Percentiles rank a stretch among this genome's conserved stretches.
These are phyloP conservation scores for Sorex araneus DNA, from an alignment of 2,113 vertebrate genomes.

Conservation along the genomic window DNA sequence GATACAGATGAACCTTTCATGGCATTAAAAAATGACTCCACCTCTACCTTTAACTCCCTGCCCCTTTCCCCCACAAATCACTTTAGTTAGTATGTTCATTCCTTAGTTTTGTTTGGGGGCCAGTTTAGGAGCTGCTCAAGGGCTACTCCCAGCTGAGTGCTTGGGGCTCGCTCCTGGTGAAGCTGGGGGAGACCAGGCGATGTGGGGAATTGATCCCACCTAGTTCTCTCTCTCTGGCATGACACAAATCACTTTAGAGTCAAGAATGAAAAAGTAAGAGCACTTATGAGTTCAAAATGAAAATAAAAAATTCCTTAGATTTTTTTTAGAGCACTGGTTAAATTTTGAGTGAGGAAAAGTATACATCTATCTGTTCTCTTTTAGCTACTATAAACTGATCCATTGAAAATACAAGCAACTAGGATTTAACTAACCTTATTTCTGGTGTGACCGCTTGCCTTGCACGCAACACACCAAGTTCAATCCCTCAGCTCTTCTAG, in stretches of 20 bases:
- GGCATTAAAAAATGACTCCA: conserved; percentile 59
- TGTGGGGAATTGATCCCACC: no score
- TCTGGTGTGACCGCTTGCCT: no score
- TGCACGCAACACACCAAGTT: no score
- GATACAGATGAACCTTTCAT: conserved; percentile 50
- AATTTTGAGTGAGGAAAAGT: neutral
- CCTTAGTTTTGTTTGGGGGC: no score
- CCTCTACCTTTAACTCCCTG: neutral
- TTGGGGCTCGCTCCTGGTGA: no score
- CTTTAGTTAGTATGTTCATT: neutral
- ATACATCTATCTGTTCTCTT: conserved; percentile 52
- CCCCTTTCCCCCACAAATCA: neutral
- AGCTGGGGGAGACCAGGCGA: no score
- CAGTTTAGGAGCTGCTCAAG: no score
- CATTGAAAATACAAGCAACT: conserved; percentile 38
- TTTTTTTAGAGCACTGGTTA: conserved; percentile 40
- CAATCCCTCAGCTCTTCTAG: no score
- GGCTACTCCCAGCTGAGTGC: no score
- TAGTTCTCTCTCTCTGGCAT: no score
- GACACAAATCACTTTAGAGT: conserved; percentile 16
- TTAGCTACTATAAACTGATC: conserved; percentile 1
- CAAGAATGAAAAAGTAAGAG: conserved; percentile 51
- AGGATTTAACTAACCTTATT: neutral
- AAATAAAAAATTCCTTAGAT: conserved; percentile 46
- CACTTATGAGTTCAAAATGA: conserved; percentile 36